Percentiles rank a stretch among this genome's conserved stretches.
These are phyloP conservation scores for Gandaritis pyraliata DNA, from an alignment of 2,888 invertebrate species.

Conservation along the genomic window DNA sequence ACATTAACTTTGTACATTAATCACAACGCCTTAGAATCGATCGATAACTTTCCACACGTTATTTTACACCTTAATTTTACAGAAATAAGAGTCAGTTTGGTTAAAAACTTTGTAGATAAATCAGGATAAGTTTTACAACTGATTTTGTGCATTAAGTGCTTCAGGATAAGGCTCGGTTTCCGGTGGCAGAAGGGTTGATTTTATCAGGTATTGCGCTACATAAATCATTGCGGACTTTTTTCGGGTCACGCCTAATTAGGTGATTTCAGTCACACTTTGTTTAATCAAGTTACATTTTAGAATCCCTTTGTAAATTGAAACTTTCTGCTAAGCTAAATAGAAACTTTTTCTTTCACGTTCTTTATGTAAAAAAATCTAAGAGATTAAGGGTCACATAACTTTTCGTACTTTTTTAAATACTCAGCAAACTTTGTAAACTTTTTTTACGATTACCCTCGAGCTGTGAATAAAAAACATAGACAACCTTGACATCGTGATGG, in stretches of 20 bases:
- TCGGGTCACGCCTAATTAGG: constrained; percentile 43
- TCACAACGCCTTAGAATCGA: constrained; percentile 35
- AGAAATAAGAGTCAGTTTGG: constrained; percentile 26
- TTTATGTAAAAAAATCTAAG: not conserved
- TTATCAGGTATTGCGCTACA: constrained; percentile 37
- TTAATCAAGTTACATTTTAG: constrained; percentile 35
- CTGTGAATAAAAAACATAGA: too few relatives aligned
- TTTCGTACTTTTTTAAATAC: too few relatives aligned
- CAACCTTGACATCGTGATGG: too few relatives aligned
- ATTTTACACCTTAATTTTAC: constrained; percentile 30
- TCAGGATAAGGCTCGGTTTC: constrained; percentile 30
- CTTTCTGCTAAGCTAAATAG: constrained; percentile 14
- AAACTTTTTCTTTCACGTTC: not conserved
- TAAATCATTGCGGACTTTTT: constrained; percentile 45
- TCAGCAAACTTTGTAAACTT: too few relatives aligned
- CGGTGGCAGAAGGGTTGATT: constrained; percentile 31
- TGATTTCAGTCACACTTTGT: constrained; percentile 42
- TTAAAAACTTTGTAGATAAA: constrained; percentile 4
- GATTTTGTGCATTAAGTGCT: constrained; percentile 11
- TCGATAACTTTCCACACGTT: constrained; percentile 25
- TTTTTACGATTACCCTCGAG: too few relatives aligned
- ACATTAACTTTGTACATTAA: constrained; percentile 39
- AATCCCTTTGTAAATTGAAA: constrained; percentile 26
- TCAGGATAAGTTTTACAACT: constrained; percentile 12
- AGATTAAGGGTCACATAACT: not conserved